Evolutionary conservation across 2,797 vertebrate species (phyloP), one percentile per base, ranked within the genome.

Genomic region (Yasuhikotakia modesta): DNA sequence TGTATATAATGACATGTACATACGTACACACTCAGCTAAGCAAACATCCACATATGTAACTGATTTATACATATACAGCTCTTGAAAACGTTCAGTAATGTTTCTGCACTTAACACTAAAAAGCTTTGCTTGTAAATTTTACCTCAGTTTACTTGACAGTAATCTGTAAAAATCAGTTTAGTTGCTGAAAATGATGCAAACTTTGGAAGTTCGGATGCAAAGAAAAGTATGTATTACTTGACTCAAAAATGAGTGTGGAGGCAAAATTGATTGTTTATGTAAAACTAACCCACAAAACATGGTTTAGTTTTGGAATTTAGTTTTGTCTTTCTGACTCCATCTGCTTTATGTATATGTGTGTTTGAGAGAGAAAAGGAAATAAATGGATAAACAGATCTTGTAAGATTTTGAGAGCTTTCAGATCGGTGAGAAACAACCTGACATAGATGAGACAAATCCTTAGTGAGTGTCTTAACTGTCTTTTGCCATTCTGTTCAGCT

Each of bases 351-450:
- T 27, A 27, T 27, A 4, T 27, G 27, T 27, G 27, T 27, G 27
- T 27, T 27, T 27, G 27, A 27, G 27, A 27, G 27, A 27, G 4
- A 50, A 53, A 48, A 12, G 17, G n/a, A 52, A 53, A 52, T 1
- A 17, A 30, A 60, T 2, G 8, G 30, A 27, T 27, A 4, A 4
- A 63, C 35, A n/a, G 35, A 63, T 32, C 24, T 35, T 63, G 17
- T 63, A 35, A 11, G 43, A 4, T 39, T 72, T 63, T 45, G 60
- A 68, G 22, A 12, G n/a, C 61, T 68, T 58, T 71, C 50, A 77
- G 57, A 73, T 64, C 73, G n/a, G n/a, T 45, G 64, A 73, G 77
- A 73, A 80, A 80, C 76, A 83, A 73, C 63, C 73, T 65, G 55
- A 57, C 48, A 64, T 79, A 50, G 45, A 69, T 60, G 45, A 75